Evolutionary conservation across 2,797 vertebrate genomes (phyloP), one percentile per base, ranked within the genome.

Genomic region (Anisognathus igniventris): DNA sequence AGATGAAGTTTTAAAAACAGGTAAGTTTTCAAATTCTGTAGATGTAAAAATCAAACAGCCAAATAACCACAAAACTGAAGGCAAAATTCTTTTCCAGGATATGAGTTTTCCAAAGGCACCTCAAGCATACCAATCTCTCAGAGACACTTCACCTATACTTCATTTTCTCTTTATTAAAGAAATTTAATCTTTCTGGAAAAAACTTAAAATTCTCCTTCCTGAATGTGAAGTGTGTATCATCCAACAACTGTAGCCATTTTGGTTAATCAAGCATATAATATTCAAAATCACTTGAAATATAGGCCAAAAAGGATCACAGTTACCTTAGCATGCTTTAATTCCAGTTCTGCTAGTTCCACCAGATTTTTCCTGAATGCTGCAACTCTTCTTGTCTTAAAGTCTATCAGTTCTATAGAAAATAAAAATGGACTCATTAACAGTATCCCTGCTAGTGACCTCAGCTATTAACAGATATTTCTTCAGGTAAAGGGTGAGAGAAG

Each of bases 261-360:
- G 15, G 45, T 74, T 88, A 72, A 79, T 45, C 33, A 71, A 79
- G 42, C 35, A 80, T 61, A 7, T 18, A 74, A 67, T 61, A 74
- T 16, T 70, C 48, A 85, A 78, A 80, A 80, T 80, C 27, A 53
- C 23, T 40, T 78, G 61, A 91, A 89, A 84, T 33, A 53, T 2
- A 81, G 44, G 27, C 33, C 78, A 71, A 65, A 94, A 86, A 48
- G 5, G 31, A 67, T 51, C 66, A 51, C 22, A 60, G 72, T 83
- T 97, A 99, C 99, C 99, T 99, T 99, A 77, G 99, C 99, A 93
- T 99, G 99, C 97, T 99, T 99, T 82, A 99, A 98, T 98, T 99
- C 99, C 98, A 99, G 98, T 97, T 99, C 99, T 44, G 99, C 99
- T 96, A 99, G 98, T 97, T 99, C 99, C 98, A 99, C 99, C 98